A percentile compares a stretch with the other conserved stretches of the same genome.
Conservation (phyloP, 2,797 vertebrate genomes). For the Hoplostethus mediterraneus region DNA sequence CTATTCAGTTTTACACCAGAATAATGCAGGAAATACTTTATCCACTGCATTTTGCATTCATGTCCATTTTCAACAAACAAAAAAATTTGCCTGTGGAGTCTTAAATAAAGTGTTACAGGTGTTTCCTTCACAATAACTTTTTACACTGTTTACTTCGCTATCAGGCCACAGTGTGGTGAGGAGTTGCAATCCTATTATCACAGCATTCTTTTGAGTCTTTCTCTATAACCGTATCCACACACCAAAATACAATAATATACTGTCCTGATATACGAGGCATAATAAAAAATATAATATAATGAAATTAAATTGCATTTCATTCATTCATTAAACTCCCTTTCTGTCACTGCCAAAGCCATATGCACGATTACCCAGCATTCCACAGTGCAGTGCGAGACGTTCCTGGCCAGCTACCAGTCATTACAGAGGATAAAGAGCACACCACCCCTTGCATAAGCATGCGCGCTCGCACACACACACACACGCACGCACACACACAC, state of each 20-base stretch:
- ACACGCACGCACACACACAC: conserved; percentile 24
- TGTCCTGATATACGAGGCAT: background rate
- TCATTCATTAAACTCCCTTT: conserved; percentile 18
- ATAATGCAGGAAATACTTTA: too few species aligned
- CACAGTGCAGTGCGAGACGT: conserved; percentile 28
- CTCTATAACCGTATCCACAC: background rate
- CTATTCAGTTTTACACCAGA: too few species aligned
- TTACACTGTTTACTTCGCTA: too few species aligned
- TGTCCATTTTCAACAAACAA: too few species aligned
- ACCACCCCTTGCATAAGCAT: conserved; percentile 24
- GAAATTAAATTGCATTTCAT: conserved; percentile 15
- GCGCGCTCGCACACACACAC: conserved; percentile 22
- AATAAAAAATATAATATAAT: conserved; percentile 18
- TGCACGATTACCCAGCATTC: conserved; percentile 60
- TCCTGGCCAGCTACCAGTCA: conserved; percentile 45
- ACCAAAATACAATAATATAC: background rate
- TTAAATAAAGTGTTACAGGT: too few species aligned
- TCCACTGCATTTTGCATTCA: too few species aligned
- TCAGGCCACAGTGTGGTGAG: too few species aligned
- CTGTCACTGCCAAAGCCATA: conserved; percentile 9
- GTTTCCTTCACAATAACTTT: too few species aligned
- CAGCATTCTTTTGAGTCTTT: too few species aligned
- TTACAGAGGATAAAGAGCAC: conserved; percentile 65
- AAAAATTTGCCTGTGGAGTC: too few species aligned
- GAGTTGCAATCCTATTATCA: too few species aligned